Evolutionary conservation across 2,797 vertebrate species (phyloP).

Genomic region (Cyclura pinguis): DNA sequence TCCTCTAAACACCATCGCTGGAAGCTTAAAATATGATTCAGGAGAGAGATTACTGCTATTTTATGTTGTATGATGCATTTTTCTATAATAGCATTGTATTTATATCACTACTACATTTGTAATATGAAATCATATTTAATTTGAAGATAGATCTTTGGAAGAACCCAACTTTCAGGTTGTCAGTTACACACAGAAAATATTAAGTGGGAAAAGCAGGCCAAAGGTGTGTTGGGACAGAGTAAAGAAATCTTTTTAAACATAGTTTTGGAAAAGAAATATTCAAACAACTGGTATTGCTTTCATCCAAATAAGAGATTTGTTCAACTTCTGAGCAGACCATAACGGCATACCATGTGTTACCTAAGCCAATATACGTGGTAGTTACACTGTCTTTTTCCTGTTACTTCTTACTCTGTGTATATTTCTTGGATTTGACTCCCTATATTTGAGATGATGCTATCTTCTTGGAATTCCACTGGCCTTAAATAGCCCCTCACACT

Average conservation of each 20-base stretch:
- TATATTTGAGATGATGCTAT: neutral
- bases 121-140: neutral
- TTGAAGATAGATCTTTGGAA: neutral
- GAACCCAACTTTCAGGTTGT: neutral
- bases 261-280: neutral
- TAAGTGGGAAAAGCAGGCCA: neutral
- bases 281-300: neutral
- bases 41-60: neutral
- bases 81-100: neutral
- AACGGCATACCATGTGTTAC: neutral
- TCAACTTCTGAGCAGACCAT: neutral
- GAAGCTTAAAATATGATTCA: neutral
- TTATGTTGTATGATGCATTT: neutral
- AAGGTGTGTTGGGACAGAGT: neutral
- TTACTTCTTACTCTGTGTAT: neutral
- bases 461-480: conserved; percentile 2
- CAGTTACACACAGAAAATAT: neutral
- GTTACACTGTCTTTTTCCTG: neutral
- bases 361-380: neutral
- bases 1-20: neutral
- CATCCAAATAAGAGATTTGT: neutral
- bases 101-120: neutral
- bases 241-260: neutral
- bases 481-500: neutral
- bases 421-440: neutral